Evolutionary conservation across 2,113 vertebrate species (phyloP).

Genomic region (Fregata magnificens): DNA sequence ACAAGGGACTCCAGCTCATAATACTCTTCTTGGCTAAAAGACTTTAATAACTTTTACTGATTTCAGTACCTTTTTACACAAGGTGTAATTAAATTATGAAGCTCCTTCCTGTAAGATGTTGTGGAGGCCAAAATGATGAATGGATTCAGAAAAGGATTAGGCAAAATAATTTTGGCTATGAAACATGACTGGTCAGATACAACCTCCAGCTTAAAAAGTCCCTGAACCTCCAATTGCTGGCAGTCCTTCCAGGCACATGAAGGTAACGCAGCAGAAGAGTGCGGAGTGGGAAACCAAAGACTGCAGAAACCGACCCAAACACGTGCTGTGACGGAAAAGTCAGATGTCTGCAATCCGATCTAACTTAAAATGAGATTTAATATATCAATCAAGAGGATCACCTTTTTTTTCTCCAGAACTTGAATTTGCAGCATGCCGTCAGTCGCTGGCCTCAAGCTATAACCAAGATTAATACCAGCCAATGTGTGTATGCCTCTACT

Average conservation of each 20-base stretch:
- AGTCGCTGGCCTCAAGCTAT: background rate
- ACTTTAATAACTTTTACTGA: background rate
- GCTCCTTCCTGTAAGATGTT: background rate
- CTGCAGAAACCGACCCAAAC: background rate
- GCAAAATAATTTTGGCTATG: background rate
- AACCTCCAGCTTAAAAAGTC: background rate
- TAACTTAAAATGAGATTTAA: conserved; percentile 16
- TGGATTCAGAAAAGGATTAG: background rate
- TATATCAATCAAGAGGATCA: background rate
- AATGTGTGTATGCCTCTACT: background rate
- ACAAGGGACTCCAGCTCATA: background rate
- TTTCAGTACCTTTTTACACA: background rate
- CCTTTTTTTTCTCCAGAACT: background rate
- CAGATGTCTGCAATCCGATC: background rate
- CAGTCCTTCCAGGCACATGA: rapidly evolving
- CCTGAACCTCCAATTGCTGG: background rate
- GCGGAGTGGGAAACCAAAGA: background rate
- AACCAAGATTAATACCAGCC: conserved; percentile 30
- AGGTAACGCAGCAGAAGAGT: background rate
- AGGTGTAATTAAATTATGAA: background rate
- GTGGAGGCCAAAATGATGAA: background rate
- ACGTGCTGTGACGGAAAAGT: background rate
- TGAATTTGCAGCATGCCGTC: background rate
- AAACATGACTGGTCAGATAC: rapidly evolving
- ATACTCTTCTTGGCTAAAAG: background rate